phyloP scores from a whole-genome alignment of 2,888 invertebrate species.

The Agrotis ipsilon region DNA sequence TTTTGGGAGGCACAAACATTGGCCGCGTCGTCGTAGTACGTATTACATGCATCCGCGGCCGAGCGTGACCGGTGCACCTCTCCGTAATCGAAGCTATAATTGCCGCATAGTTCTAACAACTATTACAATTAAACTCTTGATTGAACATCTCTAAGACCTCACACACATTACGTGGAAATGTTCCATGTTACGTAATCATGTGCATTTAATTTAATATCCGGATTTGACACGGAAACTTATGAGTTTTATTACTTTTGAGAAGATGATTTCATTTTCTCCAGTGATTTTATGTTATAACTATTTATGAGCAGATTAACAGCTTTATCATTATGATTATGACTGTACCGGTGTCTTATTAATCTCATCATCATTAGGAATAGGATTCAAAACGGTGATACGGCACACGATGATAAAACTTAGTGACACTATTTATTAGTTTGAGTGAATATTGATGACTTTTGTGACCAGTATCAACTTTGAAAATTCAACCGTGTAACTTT shows the following conservation, averaged over 20 bases:
- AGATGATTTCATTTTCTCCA: conserved; percentile 46
- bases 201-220: conserved; percentile 27
- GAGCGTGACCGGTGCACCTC: conserved; percentile 57
- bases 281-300: conserved; percentile 26
- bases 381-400: background rate
- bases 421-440: background rate
- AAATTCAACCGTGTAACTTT: background rate
- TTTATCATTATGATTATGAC: conserved; percentile 21
- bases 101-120: conserved; percentile 39
- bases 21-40: conserved; percentile 47
- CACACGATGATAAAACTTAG: conserved; percentile 1
- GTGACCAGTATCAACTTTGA: too few relatives aligned
- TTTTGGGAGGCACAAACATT: conserved; percentile 79
- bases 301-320: conserved; percentile 8
- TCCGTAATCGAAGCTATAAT: conserved; percentile 49
- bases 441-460: background rate
- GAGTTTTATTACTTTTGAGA: conserved; percentile 19
- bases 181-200: conserved; percentile 34
- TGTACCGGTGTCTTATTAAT: background rate
- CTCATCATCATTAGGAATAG: background rate
- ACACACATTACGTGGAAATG: conserved; percentile 36
- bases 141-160: conserved; percentile 40
- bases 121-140: conserved; percentile 54
- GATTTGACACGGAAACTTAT: conserved; percentile 26
- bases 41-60: conserved; percentile 34